Evolutionary conservation across 2,797 vertebrate species (phyloP), one percentile per base, ranked within the genome.

Genomic region (Lacerta viridis): DNA sequence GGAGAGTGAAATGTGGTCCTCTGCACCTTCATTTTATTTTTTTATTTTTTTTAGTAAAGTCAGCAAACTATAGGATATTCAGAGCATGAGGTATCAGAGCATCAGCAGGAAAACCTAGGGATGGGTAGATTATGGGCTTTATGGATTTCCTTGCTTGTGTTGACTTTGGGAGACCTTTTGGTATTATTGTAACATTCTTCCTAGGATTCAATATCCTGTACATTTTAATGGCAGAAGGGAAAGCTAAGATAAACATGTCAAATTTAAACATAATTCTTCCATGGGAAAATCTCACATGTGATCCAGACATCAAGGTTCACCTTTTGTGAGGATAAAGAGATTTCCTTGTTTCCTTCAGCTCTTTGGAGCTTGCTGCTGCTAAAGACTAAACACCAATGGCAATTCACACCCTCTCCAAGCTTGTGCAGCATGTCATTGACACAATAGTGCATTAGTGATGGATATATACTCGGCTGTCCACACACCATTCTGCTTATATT

Each of bases 1-100:
- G 92, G 84, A 89, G 93, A 81, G 75, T 50, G 86, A 95, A 88
- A 61, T 33, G 43, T 25, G 11, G 29, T 1, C 8, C 25, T 74
- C 8, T 86, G 92, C 88, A 8, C 41, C 80, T 74, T 50, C 50
- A 5, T 55, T 50, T 11, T 50, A 50, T 50, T 11, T 50, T 33
- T 33, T 33, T n/a, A n/a, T 1, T 61, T 18, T 74, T 25, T 68
- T 89, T 80, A 9, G 80, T 90, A 8, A 84, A 77, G 78, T 76
- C 87, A 74, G 29, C n/a, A 66, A 29, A 88, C 84, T 82, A 80
- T 9, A 43, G 0, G 66, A 79, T 1, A 74, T 17, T 18, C 5
- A 71, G 84, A 90, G 61, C 1, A 7, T 75, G 33, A 64, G 10
- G 20, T 46, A 68, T 80, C 61, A 5, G 2, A 7, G 1, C 1